These are phyloP conservation scores for Aphaenogaster rudis DNA, from an alignment of 1,140 invertebrate species.

Conservation along the genomic window DNA sequence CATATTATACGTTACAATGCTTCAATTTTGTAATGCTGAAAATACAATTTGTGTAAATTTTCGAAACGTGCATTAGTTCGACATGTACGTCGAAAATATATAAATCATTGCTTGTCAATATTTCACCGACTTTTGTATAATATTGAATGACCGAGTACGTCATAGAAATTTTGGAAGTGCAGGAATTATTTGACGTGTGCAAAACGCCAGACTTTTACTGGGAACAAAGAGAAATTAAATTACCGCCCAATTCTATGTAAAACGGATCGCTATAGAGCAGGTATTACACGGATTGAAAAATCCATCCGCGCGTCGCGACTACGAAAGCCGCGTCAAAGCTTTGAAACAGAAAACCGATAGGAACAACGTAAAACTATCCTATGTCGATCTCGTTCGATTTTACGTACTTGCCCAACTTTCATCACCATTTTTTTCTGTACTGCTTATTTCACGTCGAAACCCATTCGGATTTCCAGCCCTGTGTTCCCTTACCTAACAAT, in stretches of 20 bases:
- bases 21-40: neutral
- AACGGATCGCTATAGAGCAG: constrained; percentile 35
- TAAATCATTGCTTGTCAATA: constrained; percentile 2
- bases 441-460: constrained; percentile 42
- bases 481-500: constrained; percentile 31
- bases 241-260: constrained; percentile 1
- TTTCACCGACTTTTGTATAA: constrained; percentile 7
- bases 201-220: neutral
- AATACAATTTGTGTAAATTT: constrained; percentile 23
- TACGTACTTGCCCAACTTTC: constrained; percentile 43
- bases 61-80: neutral
- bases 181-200: constrained; percentile 16
- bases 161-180: neutral
- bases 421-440: constrained; percentile 25
- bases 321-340: constrained; percentile 52
- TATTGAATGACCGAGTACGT: neutral
- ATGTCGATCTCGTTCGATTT: constrained; percentile 41
- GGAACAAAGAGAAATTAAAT: constrained; percentile 44
- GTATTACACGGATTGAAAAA: constrained; percentile 48
- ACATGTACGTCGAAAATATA: constrained; percentile 19
- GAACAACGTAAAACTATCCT: constrained; percentile 55
- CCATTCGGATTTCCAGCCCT: constrained; percentile 16
- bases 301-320: constrained; percentile 21
- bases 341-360: constrained; percentile 61
- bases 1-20: neutral